Evolutionary conservation across 2,113 vertebrate species (phyloP).

Genomic region (Eidolon helvum): DNA sequence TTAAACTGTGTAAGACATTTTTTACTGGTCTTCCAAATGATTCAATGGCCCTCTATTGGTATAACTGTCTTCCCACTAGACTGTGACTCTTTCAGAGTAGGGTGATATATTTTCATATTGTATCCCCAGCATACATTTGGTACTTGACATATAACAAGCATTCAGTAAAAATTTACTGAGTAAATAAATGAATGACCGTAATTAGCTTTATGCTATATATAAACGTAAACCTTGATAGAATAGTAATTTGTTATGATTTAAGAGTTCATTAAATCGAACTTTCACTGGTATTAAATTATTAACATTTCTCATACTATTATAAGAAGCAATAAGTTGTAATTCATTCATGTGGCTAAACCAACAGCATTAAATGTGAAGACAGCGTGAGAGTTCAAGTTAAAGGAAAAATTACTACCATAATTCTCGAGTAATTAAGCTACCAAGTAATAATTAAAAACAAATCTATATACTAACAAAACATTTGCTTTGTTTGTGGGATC

Average conservation of each 20-base stretch:
- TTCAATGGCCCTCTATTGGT: neutral
- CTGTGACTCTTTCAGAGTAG: neutral
- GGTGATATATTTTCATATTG: neutral
- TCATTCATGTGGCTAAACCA: constrained; percentile 27
- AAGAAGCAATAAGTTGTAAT: constrained; percentile 6
- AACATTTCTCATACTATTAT: neutral
- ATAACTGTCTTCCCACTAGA: neutral
- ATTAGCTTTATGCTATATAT: constrained; percentile 8
- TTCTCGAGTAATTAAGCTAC: constrained; percentile 31
- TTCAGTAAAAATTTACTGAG: neutral
- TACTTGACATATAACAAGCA: neutral
- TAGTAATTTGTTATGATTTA: constrained; percentile 15
- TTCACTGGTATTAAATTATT: constrained; percentile 41
- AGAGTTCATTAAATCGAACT: neutral
- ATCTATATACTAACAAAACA: neutral
- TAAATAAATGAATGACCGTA: constrained; percentile 1
- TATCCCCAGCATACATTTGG: neutral
- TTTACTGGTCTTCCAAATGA: neutral
- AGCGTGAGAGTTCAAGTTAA: neutral
- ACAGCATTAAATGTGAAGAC: neutral
- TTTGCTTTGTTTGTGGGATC: neutral
- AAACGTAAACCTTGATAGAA: constrained; percentile 6
- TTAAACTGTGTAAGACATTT: neutral
- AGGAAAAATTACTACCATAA: constrained; percentile 11
- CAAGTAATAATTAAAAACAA: neutral